phyloP scores from a whole-genome alignment of 2,888 invertebrate species.

The Himalopsyche japonica region DNA sequence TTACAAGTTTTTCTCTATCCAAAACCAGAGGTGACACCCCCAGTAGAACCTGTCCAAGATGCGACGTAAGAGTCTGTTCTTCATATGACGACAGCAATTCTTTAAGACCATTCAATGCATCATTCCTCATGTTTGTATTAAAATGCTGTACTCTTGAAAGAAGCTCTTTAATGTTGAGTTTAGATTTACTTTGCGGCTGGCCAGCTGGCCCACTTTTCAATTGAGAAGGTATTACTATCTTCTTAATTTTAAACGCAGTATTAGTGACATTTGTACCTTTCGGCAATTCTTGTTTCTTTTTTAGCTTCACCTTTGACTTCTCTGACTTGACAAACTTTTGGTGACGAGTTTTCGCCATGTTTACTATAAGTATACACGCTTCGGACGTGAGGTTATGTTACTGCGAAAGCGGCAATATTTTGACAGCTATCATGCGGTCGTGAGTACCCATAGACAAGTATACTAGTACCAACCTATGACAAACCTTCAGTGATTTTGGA shows the following conservation, averaged over 20 bases:
- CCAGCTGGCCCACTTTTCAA: constrained; percentile 57
- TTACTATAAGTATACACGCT: neutral
- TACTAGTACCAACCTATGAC: no score
- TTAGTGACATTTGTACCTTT: constrained; percentile 90
- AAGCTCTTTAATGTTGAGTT: constrained; percentile 73
- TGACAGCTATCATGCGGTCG: neutral
- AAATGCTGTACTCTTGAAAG: constrained; percentile 74
- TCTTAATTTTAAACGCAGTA: constrained; percentile 85
- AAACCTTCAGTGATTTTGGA: no score
- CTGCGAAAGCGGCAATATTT: neutral
- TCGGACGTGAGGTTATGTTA: neutral
- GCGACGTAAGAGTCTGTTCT: constrained; percentile 54
- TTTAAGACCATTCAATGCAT: constrained; percentile 65
- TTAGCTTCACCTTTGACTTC: constrained; percentile 87
- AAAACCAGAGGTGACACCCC: constrained; percentile 70
- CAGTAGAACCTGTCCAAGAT: constrained; percentile 70
- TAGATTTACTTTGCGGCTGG: constrained; percentile 67
- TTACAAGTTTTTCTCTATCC: constrained; percentile 69
- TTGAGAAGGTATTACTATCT: constrained; percentile 82
- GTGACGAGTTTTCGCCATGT: constrained; percentile 52
- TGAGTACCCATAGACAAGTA: neutral
- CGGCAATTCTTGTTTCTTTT: constrained; percentile 71
- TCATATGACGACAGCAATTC: constrained; percentile 54
- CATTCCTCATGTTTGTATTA: constrained; percentile 68
- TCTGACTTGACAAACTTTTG: constrained; percentile 80